These are phyloP conservation scores for Conger conger DNA, from an alignment of 2,113 vertebrate species.

Conservation along the genomic window DNA sequence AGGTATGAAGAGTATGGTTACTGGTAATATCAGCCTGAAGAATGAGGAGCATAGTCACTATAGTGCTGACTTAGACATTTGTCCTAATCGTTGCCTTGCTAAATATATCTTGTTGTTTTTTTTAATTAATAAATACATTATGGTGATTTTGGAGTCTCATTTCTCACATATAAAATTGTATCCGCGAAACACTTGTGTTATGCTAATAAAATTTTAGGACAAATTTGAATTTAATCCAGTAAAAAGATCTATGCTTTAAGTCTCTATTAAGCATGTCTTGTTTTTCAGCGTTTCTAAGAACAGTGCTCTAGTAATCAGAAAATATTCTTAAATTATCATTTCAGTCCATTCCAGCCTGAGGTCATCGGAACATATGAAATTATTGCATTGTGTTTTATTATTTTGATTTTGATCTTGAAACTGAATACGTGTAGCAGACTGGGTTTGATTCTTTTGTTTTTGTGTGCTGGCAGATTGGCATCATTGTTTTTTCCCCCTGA, in stretches of 20 bases:
- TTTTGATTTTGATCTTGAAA: background rate
- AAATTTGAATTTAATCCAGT: conserved; percentile 1
- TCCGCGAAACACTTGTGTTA: too few species aligned
- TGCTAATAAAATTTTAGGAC: too few species aligned
- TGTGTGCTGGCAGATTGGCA: background rate
- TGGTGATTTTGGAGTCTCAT: too few species aligned
- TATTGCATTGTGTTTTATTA: background rate
- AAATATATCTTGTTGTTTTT: too few species aligned
- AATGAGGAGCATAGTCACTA: background rate
- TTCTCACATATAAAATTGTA: too few species aligned
- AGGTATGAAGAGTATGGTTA: background rate
- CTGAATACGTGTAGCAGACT: background rate
- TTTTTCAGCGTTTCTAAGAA: background rate
- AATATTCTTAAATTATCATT: background rate
- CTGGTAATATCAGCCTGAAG: background rate
- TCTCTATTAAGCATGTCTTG: background rate
- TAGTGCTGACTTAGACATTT: background rate
- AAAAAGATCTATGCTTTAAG: background rate
- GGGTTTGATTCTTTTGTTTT: background rate
- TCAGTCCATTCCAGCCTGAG: background rate
- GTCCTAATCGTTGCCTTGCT: too few species aligned
- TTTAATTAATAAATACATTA: too few species aligned
- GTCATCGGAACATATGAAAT: background rate
- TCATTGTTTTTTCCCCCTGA: background rate
- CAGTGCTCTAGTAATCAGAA: background rate